These are phyloP conservation scores for Lutraria rhynchaena DNA, from an alignment of 1,140 invertebrate species.

Conservation along the genomic window DNA sequence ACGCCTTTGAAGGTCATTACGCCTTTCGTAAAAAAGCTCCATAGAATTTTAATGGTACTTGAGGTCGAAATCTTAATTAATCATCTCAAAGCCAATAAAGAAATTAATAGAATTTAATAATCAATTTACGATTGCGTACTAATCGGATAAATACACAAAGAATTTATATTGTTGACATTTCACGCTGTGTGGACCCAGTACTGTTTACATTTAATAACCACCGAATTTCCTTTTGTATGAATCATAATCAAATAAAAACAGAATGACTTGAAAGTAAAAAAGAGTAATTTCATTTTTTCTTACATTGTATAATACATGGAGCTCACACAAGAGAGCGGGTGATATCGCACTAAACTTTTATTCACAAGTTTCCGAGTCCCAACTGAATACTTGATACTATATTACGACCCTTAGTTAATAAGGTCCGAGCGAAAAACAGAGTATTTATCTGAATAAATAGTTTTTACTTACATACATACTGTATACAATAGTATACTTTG, in stretches of 20 bases:
- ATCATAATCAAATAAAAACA: neutral
- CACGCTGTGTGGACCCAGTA: constrained; percentile 13
- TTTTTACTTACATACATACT: too few relatives aligned
- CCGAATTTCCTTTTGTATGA: constrained; percentile 7
- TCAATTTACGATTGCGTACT: constrained; percentile 8
- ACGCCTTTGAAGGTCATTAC: too few relatives aligned
- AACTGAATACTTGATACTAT: too few relatives aligned
- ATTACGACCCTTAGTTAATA: too few relatives aligned
- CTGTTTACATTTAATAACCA: constrained; percentile 34
- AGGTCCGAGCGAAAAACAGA: too few relatives aligned
- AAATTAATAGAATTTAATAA: constrained; percentile 39
- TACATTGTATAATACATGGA: neutral
- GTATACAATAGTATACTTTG: too few relatives aligned
- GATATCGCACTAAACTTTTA: neutral
- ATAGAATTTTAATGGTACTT: neutral
- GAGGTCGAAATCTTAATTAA: constrained; percentile 30
- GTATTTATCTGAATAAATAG: too few relatives aligned
- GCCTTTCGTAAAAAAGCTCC: neutral
- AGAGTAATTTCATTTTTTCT: neutral
- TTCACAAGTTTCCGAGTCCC: neutral
- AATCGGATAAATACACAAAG: constrained; percentile 25
- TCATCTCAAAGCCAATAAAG: constrained; percentile 53
- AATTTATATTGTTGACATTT: constrained; percentile 37
- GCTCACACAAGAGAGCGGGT: neutral
- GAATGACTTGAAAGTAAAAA: neutral